Evolutionary conservation across 2,797 vertebrate species (phyloP).

Genomic region (Sphaeramia orbicularis): DNA sequence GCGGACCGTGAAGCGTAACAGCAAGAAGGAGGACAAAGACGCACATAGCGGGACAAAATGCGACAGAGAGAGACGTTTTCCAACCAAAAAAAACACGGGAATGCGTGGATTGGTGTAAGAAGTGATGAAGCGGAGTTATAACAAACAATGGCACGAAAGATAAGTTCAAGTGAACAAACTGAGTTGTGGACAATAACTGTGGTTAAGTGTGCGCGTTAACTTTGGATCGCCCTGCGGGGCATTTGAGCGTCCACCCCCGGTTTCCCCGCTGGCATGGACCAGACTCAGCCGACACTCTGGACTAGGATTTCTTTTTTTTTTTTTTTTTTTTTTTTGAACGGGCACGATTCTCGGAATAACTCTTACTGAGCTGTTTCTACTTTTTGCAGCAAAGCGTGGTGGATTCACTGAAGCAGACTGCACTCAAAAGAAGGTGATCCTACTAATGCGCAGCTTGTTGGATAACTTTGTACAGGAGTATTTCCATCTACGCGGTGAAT

Average conservation of each 20-base stretch:
- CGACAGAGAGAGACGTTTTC: conserved; percentile 44
- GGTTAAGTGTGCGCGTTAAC: conserved; percentile 46
- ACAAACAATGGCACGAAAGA: conserved; percentile 28
- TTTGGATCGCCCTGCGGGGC: conserved; percentile 40
- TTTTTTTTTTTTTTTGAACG: conserved; percentile 6
- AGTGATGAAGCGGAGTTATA: conserved; percentile 5
- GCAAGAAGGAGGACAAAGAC: conserved; percentile 80
- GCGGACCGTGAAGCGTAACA: conserved; percentile 84
- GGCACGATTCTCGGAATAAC: conserved; percentile 42
- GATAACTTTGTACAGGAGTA: background rate
- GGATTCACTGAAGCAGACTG: conserved; percentile 38
- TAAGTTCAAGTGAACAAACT: conserved; percentile 26
- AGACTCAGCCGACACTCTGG: background rate
- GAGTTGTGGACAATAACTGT: conserved; percentile 33
- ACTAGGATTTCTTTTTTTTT: conserved; percentile 1
- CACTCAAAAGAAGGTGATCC: conserved; percentile 17
- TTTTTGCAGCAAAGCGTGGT: conserved; percentile 49
- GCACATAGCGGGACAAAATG: conserved; percentile 67
- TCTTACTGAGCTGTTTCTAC: conserved; percentile 4
- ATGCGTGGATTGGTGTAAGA: conserved; percentile 33
- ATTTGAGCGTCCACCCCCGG: conserved; percentile 4
- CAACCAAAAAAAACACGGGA: conserved; percentile 22
- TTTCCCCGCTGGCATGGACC: conserved; percentile 30
- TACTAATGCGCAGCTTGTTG: conserved; percentile 8
- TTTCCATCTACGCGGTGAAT: background rate